Percentiles rank a stretch among this genome's conserved stretches.
Evolutionary conservation across 2,797 vertebrate genomes (phyloP).

Genomic region (Mormyrops attenuatus): DNA sequence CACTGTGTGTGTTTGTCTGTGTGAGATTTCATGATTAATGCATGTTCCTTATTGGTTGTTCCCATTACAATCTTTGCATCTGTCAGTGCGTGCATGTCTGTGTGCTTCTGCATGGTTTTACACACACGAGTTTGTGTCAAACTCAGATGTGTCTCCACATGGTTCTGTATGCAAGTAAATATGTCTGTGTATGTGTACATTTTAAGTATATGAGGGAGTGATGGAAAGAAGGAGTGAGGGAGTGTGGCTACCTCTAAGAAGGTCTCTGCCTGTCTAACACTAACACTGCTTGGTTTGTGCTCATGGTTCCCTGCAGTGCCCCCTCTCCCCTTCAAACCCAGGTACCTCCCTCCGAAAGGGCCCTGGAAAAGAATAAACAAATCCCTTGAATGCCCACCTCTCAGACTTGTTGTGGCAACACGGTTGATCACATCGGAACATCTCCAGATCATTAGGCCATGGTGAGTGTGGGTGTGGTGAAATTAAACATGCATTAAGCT

Average conservation of each 20-base stretch:
- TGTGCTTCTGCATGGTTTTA: background rate
- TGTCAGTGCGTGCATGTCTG: background rate
- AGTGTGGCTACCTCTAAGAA: background rate
- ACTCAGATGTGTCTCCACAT: background rate
- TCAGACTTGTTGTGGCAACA: background rate
- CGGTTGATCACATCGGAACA: background rate
- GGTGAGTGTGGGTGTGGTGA: background rate
- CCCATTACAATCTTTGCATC: background rate
- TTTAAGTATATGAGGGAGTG: background rate
- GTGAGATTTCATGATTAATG: background rate
- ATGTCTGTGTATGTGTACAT: background rate
- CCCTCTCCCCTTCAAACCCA: background rate
- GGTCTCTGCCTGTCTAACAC: background rate
- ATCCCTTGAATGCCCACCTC: background rate
- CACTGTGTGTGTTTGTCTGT: background rate
- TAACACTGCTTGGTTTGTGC: background rate
- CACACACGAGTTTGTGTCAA: background rate
- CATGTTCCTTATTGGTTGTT: background rate
- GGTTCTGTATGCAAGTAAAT: background rate
- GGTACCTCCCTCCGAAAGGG: background rate
- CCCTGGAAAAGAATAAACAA: background rate
- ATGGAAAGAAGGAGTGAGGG: background rate
- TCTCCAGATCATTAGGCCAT: background rate
- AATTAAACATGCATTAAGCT: background rate
- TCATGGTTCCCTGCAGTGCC: background rate